phyloP scores from a whole-genome alignment of 2,888 invertebrate genomes.

The Tipula unca region DNA sequence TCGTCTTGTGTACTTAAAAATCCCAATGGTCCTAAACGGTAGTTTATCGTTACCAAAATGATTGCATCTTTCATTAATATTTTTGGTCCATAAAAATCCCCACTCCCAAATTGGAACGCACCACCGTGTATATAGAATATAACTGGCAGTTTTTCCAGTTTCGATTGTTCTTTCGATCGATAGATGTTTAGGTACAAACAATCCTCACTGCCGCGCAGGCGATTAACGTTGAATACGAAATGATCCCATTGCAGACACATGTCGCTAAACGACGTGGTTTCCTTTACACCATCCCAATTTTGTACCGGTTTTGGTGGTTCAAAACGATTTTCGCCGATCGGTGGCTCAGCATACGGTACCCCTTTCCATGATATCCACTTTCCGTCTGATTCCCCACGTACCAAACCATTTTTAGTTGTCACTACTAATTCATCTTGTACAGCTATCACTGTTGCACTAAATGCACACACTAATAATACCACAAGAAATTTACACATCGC shows the following conservation, averaged over 20 bases:
- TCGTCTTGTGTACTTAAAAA: constrained; percentile 67
- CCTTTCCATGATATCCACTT: constrained; percentile 53
- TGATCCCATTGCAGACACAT: constrained; percentile 56
- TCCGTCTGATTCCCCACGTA: constrained; percentile 31
- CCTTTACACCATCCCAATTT: constrained; percentile 43
- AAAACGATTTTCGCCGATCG: constrained; percentile 54
- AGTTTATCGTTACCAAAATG: constrained; percentile 60
- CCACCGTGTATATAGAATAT: constrained; percentile 60
- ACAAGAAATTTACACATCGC: background rate
- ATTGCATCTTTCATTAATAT: constrained; percentile 55
- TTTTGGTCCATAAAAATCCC: constrained; percentile 46
- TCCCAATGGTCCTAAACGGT: constrained; percentile 63
- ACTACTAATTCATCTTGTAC: background rate
- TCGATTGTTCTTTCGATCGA: constrained; percentile 51
- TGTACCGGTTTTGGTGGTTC: constrained; percentile 35
- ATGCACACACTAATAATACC: background rate
- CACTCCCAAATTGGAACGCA: constrained; percentile 58
- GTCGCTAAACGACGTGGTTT: constrained; percentile 49
- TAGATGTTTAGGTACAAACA: constrained; percentile 58
- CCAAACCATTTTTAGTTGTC: constrained; percentile 30
- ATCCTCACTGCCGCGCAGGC: constrained; percentile 52
- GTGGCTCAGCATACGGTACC: constrained; percentile 58
- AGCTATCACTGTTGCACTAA: background rate
- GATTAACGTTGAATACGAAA: constrained; percentile 32
- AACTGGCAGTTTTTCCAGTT: constrained; percentile 48